Base-by-base conservation (phyloP, 2,888 invertebrate genomes). In the Drosophila phalerata region DNA sequence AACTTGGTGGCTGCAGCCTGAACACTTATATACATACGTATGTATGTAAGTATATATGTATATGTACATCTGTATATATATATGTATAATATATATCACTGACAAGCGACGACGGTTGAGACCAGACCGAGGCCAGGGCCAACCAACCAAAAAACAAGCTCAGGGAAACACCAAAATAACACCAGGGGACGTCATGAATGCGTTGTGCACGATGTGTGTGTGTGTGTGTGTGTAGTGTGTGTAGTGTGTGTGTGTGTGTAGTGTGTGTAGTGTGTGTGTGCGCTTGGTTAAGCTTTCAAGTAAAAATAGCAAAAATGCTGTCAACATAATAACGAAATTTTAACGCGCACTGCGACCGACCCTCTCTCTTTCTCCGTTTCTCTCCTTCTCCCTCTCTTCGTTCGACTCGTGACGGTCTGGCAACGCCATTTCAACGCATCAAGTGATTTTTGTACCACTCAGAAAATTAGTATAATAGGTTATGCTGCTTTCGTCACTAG, bases 271-370 rank as follows among this genome's bases (percentile, higher is more conserved):
- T 71, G 63, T 79, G 66, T 65, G 38, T 64, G 69, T 48, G 73
- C 76, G 82, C 87, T 84, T 85, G 89, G 85, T 88, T 85, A 88
- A 85, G 84, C 89, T 88, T 88, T 88, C 89, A 73, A 86, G 84
- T 88, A 88, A 86, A 89, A 89, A 89, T 83, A 88, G 88, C 84
- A 86, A 88, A 89, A 88, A 78, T 85, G 76, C 89, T 88, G 85
- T 86, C 85, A 89, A 89, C 85, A 86, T 86, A 86, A 86, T 89
- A 86, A 86, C 85, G 85, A 86, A 86, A 79, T 85, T 85, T 85
- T 85, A 85, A 85, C 85, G 89, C 85, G 84, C 75, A 42, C 71
- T 69, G 88, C 85, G 63, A 85, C 73, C 69, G 37, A 55, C 63
- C 53, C 73, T 28, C 40, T 28, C 40, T 28, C 28, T 28, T 28